Base-by-base conservation (phyloP, 1,140 invertebrate species). In the Orius insidiosus region DNA sequence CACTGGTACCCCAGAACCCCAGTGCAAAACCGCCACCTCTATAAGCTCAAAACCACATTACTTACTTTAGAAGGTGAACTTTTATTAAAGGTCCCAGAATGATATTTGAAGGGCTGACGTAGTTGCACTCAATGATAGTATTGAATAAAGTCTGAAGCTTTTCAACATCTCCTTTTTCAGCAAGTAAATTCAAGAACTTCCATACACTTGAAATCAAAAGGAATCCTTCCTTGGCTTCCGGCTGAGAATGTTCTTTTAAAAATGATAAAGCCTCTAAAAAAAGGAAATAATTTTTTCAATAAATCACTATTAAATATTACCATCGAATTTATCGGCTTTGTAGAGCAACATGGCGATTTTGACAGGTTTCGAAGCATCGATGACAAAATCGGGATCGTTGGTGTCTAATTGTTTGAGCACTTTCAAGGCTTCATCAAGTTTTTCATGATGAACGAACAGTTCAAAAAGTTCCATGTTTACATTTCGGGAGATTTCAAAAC, bases 31-130 rank as follows among this genome's bases (percentile, higher is more conserved):
- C n/a, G n/a, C n/a, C n/a, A n/a, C n/a, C n/a, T n/a, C n/a, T n/a
- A n/a, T n/a, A n/a, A n/a, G n/a, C n/a, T n/a, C n/a, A n/a, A n/a
- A n/a, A n/a, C n/a, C n/a, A n/a, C n/a, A n/a, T n/a, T n/a, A 7
- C 24, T 58, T 58, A 68, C 67, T 70, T 75, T 3, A 70, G 50
- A 4, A 85, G 36, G 54, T 84, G 72, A 0, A 74, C 74, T 61
- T 78, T 84, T 11, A 86, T 70, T 3, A 78, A 57, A 0, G 80
- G 76, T 1, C 77, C 78, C 34, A 85, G 58, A 10, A 78, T 50
- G 2, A 74, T 61, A 61, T 78, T 79, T 9, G 62, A 69, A 2
- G 64, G 51, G 46, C 62, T 54, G 9, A 72, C 63, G 53, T 69
- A 76, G n/a, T 72, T 69, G 38, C 69, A 67, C 1, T 70, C 60